phyloP scores from a whole-genome alignment of 2,797 vertebrate species.

The Menidia menidia region DNA sequence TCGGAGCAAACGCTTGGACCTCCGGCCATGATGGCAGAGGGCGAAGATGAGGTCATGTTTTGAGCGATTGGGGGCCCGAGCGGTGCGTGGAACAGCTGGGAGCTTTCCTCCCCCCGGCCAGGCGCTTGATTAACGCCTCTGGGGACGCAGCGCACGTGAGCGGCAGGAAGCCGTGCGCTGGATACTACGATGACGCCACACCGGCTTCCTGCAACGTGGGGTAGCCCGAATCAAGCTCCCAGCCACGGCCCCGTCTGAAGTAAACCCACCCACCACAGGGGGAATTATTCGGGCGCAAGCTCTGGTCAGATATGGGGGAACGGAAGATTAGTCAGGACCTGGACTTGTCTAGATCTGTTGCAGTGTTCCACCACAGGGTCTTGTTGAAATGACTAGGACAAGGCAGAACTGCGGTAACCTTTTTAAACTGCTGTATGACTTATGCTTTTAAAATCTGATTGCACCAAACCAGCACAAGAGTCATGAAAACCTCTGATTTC shows the following conservation, averaged over 20 bases:
- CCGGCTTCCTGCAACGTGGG: conserved; percentile 15
- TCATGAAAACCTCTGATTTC: conserved; percentile 5
- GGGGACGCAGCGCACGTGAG: conserved; percentile 14
- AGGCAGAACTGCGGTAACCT: not conserved
- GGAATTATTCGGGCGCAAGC: not conserved
- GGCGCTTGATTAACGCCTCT: conserved; percentile 56
- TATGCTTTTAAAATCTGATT: not conserved
- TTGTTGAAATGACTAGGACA: not conserved
- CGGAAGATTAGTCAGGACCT: conserved; percentile 7
- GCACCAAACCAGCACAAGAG: too few species aligned
- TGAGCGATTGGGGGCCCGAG: not conserved
- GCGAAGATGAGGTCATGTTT: conserved; percentile 10
- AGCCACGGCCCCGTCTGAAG: not conserved
- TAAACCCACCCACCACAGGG: not conserved
- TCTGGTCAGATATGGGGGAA: not conserved
- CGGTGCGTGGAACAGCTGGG: conserved; percentile 4
- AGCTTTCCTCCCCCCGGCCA: conserved; percentile 31
- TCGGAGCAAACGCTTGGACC: too few species aligned
- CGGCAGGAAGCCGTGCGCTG: not conserved
- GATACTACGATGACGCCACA: conserved; percentile 29
- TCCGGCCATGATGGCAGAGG: too few species aligned
- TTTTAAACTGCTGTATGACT: too few species aligned
- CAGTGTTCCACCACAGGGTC: not conserved
- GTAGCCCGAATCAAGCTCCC: not conserved
- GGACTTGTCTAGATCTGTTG: conserved; percentile 9